phyloP scores from a whole-genome alignment of 2,113 vertebrate genomes.

The Neodontobutis hainanensis region DNA sequence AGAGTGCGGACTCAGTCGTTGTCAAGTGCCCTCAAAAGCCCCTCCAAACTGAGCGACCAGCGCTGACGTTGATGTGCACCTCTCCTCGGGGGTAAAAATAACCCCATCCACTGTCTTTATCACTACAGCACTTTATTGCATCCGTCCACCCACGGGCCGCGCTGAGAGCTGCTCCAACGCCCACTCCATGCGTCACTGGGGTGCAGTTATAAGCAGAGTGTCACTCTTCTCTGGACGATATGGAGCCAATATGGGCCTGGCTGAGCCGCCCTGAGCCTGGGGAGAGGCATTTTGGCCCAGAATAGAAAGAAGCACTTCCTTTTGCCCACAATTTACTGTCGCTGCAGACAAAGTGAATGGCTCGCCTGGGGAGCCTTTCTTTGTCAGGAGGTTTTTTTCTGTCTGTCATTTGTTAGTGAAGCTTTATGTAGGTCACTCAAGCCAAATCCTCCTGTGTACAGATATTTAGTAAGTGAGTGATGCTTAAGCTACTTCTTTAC shows the following conservation, averaged over 20 bases:
- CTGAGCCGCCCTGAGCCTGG: constrained; percentile 37
- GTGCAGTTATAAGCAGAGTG: constrained; percentile 35
- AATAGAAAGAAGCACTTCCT: constrained; percentile 52
- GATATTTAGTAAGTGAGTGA: too few relatives aligned
- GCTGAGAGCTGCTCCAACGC: constrained; percentile 50
- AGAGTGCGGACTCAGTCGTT: constrained; percentile 6
- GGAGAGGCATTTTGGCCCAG: constrained; percentile 34
- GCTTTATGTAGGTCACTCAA: constrained; percentile 41
- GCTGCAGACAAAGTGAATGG: constrained; percentile 45
- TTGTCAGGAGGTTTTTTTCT: constrained; percentile 42
- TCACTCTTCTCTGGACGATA: constrained; percentile 44
- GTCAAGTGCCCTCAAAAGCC: constrained; percentile 17
- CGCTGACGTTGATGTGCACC: constrained; percentile 26
- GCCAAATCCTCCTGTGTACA: background rate
- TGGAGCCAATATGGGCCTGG: constrained; percentile 42
- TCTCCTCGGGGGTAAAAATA: constrained; percentile 48
- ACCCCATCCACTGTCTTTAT: constrained; percentile 30
- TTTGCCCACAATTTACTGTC: constrained; percentile 35
- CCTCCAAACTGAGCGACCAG: constrained; percentile 22
- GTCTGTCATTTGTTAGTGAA: constrained; percentile 51
- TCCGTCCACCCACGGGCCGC: constrained; percentile 39
- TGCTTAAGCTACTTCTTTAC: too few relatives aligned
- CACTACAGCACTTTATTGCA: constrained; percentile 27
- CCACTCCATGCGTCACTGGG: constrained; percentile 43
- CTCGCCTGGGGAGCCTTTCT: constrained; percentile 36